Conservation (phyloP, 2,888 invertebrate genomes). For the Plebejus argus region DNA sequence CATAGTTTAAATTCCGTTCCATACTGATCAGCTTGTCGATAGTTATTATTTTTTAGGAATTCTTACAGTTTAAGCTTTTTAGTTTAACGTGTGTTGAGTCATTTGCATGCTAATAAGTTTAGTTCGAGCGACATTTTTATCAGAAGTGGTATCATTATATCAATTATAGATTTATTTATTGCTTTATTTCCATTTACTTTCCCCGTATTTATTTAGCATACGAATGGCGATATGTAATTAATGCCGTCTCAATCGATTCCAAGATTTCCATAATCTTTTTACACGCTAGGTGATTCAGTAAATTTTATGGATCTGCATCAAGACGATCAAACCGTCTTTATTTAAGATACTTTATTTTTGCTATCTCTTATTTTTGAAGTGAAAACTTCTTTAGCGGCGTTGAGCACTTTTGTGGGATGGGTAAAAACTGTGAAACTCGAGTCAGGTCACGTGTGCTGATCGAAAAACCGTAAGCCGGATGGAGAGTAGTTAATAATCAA, state of each 20-base stretch:
- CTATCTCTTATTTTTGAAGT: too few relatives aligned
- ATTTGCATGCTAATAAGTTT: constrained; percentile 12
- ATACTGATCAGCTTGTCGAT: constrained; percentile 5
- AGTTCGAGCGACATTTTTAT: constrained; percentile 9
- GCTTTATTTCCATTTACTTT: neutral
- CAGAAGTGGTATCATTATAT: constrained; percentile 6
- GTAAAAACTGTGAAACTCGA: too few relatives aligned
- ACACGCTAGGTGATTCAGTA: neutral
- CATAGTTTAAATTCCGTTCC: neutral
- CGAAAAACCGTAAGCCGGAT: too few relatives aligned
- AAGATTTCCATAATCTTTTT: neutral
- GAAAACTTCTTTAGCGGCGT: too few relatives aligned
- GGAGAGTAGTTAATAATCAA: too few relatives aligned
- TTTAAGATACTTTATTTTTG: too few relatives aligned
- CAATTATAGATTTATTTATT: constrained; percentile 1
- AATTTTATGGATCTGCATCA: neutral
- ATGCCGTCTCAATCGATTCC: neutral
- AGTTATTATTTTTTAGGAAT: constrained; percentile 10
- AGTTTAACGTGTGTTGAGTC: constrained; percentile 6
- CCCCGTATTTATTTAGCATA: neutral
- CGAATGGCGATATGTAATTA: constrained; percentile 8
- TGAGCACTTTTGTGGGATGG: too few relatives aligned
- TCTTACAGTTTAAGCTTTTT: constrained; percentile 5
- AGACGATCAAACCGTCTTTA: neutral
- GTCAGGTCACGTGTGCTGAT: too few relatives aligned